Conservation (phyloP, 2,113 vertebrate genomes). For the Amphilophus citrinellus region DNA sequence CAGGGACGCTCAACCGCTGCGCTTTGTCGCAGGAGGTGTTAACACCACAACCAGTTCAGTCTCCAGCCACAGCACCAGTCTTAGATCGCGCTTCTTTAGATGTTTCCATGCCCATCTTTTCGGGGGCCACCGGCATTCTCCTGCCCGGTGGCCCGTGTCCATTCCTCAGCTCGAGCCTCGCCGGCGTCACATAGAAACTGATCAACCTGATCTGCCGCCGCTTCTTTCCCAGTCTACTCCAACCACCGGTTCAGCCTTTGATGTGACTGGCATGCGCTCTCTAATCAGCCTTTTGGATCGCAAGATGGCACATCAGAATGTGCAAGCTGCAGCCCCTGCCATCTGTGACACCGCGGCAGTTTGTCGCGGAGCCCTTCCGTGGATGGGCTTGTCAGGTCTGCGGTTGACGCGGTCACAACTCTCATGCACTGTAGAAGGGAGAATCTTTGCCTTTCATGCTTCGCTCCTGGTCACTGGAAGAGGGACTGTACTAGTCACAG, state of each 20-base stretch:
- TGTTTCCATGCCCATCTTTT: background rate
- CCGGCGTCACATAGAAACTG: too few relatives aligned
- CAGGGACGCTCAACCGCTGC: background rate
- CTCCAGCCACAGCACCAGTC: background rate
- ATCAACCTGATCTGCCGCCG: too few relatives aligned
- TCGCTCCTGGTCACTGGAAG: too few relatives aligned
- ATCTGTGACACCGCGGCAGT: background rate
- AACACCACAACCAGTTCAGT: background rate
- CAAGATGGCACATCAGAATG: background rate
- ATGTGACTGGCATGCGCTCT: background rate
- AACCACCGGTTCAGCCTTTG: too few relatives aligned
- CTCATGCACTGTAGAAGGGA: background rate
- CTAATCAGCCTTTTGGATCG: background rate
- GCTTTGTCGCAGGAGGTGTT: background rate
- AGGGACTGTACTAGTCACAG: too few relatives aligned
- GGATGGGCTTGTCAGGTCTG: background rate
- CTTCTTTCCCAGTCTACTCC: too few relatives aligned
- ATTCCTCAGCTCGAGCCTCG: too few relatives aligned
- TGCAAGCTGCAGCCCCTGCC: background rate
- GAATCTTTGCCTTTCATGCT: background rate
- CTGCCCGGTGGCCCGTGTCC: too few relatives aligned
- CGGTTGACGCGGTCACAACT: background rate
- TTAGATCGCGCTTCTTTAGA: too few relatives aligned
- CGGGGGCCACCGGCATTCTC: too few relatives aligned
- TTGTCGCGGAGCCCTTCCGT: background rate